Evolutionary conservation across 2,797 vertebrate genomes (phyloP), one percentile per base, ranked within the genome.

Genomic region (Crenuchus spilurus): DNA sequence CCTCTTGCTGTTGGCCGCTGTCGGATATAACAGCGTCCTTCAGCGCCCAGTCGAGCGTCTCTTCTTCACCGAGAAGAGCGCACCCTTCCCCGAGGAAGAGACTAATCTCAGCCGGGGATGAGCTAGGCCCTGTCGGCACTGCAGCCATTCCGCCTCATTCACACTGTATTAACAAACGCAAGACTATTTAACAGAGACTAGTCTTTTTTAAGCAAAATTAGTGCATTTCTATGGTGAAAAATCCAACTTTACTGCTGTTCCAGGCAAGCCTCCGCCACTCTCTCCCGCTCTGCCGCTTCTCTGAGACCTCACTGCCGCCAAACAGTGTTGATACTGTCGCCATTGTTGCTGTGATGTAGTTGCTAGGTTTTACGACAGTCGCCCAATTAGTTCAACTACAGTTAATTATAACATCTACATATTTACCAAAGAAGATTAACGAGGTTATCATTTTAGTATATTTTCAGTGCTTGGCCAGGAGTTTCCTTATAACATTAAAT

Each of bases 61-160:
- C 86, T 72, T 74, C 82, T 51, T 78, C 65, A 42, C 74, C 70
- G 70, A 67, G 61, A 83, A 67, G 74, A 78, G 77, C 68, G 74
- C 83, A 74, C 33, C 76, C 80, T 60, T 79, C 87, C 85, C 88
- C 90, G 73, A 90, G 90, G 87, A 92, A 92, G 77, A 87, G 86
- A 54, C 88, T 87, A 69, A 91, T 89, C 87, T 89, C 87, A 89
- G 90, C 80, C 88, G 86, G 79, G 85, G 88, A 74, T 87, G 86
- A 78, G 85, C 91, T 94, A 91, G 93, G 93, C 94, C 94, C 94
- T 82, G 92, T 87, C 91, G 94, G 93, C 88, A 93, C 87, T 88
- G 94, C 93, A 87, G 93, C 93, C 94, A 95, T 94, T 91, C 93
- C 80, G 70, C 78, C 71, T 80, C 83, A 84, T 84, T 78, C 78